Evolutionary conservation across 2,888 invertebrate species (phyloP).

Genomic region (Lepidochitona cinerea): DNA sequence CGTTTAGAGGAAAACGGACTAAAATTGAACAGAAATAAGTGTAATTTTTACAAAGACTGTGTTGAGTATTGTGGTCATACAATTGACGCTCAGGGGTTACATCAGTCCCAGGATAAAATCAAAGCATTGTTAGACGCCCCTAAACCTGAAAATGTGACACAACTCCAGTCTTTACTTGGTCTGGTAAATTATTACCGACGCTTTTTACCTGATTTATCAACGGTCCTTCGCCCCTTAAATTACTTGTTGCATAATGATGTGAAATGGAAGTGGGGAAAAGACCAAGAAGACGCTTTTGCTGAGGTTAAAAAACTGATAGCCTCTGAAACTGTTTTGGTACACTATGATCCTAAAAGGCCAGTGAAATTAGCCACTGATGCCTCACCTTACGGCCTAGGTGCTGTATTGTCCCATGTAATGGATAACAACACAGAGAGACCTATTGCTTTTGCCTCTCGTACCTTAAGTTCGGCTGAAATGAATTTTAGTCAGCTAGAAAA

Average conservation of each 20-base stretch:
- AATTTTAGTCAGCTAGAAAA: constrained; percentile 68
- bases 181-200: constrained; percentile 13
- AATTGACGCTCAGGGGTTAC: constrained; percentile 29
- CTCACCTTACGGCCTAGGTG: constrained; percentile 57
- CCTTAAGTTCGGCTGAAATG: constrained; percentile 67
- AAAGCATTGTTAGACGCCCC: constrained; percentile 17
- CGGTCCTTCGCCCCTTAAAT: constrained; percentile 16
- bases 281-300: constrained; percentile 29
- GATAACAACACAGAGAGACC: constrained; percentile 47
- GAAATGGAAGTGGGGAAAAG: constrained; percentile 26
- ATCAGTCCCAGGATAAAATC: constrained; percentile 21
- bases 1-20: not conserved
- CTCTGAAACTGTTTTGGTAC: constrained; percentile 40
- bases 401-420: constrained; percentile 47
- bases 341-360: constrained; percentile 55
- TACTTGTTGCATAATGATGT: constrained; percentile 12
- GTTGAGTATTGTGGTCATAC: constrained; percentile 26
- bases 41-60: constrained; percentile 13
- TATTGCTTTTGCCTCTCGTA: constrained; percentile 68
- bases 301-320: constrained; percentile 34
- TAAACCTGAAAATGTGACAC: constrained; percentile 7
- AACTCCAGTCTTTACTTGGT: constrained; percentile 11
- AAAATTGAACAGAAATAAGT: constrained; percentile 12
- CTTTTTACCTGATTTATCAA: constrained; percentile 14
- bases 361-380: constrained; percentile 68